These are phyloP conservation scores for Mythimna ferrago DNA, from an alignment of 2,888 invertebrate genomes.

Conservation along the genomic window DNA sequence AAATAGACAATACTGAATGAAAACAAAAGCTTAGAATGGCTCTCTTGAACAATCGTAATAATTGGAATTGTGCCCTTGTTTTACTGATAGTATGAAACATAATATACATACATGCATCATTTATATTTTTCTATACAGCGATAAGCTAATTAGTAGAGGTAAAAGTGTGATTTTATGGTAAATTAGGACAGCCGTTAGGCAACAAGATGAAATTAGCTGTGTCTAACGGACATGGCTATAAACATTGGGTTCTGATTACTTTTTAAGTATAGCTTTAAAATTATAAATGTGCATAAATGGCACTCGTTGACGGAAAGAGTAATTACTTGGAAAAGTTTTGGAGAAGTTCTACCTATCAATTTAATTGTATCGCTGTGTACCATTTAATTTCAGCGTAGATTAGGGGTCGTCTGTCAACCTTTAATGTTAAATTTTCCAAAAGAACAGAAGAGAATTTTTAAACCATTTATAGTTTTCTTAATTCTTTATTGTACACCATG, in stretches of 20 bases:
- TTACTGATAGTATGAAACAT: too few relatives aligned
- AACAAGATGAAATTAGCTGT: constrained; percentile 52
- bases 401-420: not conserved
- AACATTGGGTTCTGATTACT: constrained; percentile 35
- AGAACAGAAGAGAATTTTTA: not conserved
- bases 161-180: constrained; percentile 31
- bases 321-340: not conserved
- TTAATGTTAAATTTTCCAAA: not conserved
- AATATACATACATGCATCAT: too few relatives aligned
- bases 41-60: too few relatives aligned
- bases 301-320: too few relatives aligned
- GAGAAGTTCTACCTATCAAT: constrained; percentile 1
- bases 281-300: not conserved
- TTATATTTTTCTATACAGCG: constrained; percentile 22
- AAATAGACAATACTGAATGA: too few relatives aligned
- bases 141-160: constrained; percentile 49
- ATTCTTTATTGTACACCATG: too few relatives aligned
- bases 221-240: constrained; percentile 50
- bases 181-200: constrained; percentile 63
- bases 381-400: constrained; percentile 12
- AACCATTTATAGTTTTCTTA: not conserved
- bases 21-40: too few relatives aligned
- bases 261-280: not conserved
- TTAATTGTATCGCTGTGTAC: constrained; percentile 1
- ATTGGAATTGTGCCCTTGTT: too few relatives aligned